phyloP scores from a whole-genome alignment of 2,797 vertebrate species.

The Trematomus bernacchii region DNA sequence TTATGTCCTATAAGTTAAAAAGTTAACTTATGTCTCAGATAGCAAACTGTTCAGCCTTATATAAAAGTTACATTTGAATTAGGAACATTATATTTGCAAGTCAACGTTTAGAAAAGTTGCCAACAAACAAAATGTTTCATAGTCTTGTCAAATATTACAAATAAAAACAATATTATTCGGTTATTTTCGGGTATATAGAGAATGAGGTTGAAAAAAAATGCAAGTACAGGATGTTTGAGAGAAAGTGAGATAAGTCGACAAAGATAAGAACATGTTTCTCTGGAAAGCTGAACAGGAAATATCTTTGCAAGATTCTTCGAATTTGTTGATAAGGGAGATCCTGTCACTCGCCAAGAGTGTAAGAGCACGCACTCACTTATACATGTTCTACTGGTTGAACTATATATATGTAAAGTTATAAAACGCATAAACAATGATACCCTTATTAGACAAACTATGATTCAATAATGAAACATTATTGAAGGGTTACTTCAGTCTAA shows the following conservation, averaged over 20 bases:
- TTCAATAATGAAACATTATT: too few relatives aligned
- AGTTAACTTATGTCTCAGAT: not conserved
- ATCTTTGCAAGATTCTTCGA: not conserved
- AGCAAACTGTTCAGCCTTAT: not conserved
- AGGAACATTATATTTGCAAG: not conserved
- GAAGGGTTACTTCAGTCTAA: too few relatives aligned
- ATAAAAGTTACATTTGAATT: not conserved
- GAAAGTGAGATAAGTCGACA: not conserved
- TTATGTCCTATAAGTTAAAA: not conserved
- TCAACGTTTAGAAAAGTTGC: not conserved
- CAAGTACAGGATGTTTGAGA: not conserved
- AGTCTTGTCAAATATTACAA: not conserved
- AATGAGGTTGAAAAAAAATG: not conserved
- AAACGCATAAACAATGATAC: too few relatives aligned
- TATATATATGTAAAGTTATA: too few relatives aligned
- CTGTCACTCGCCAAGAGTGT: not conserved
- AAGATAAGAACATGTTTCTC: not conserved
- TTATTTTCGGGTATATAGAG: not conserved
- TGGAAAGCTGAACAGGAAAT: slow-evolving; percentile 15
- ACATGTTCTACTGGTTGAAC: not conserved
- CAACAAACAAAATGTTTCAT: not conserved
- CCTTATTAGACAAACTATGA: too few relatives aligned
- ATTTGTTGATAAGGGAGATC: not conserved
- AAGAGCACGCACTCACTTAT: not conserved
- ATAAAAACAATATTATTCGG: too few relatives aligned